phyloP scores from a whole-genome alignment of 2,888 invertebrate species.

The Elmis aenea region DNA sequence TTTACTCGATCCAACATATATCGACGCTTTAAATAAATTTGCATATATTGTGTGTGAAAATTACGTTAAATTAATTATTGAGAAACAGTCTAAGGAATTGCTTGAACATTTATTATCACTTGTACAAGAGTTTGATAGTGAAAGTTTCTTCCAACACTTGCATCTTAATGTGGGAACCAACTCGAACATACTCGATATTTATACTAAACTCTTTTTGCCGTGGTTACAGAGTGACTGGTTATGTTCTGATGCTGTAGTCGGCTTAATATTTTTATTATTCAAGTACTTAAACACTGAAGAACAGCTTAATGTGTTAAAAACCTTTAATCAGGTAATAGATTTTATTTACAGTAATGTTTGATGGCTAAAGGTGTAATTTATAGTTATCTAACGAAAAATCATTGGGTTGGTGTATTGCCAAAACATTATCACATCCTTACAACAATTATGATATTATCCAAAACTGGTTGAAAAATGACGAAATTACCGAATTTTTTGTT shows the following conservation, averaged over 20 bases:
- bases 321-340: slow-evolving; percentile 53
- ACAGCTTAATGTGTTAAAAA: slow-evolving; percentile 52
- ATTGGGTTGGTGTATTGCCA: slow-evolving; percentile 47
- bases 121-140: slow-evolving; percentile 54
- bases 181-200: slow-evolving; percentile 31
- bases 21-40: slow-evolving; percentile 46
- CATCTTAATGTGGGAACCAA: slow-evolving; percentile 26
- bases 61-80: slow-evolving; percentile 54
- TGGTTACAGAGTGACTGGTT: slow-evolving; percentile 53
- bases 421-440: slow-evolving; percentile 47
- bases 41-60: slow-evolving; percentile 49
- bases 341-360: slow-evolving; percentile 3
- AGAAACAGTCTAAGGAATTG: slow-evolving; percentile 47
- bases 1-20: slow-evolving; percentile 34
- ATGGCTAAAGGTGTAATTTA: slow-evolving; percentile 9
- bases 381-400: slow-evolving; percentile 28
- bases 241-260: slow-evolving; percentile 53
- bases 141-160: slow-evolving; percentile 49
- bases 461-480: slow-evolving; percentile 47
- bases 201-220: slow-evolving; percentile 28
- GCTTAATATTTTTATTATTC: slow-evolving; percentile 59
- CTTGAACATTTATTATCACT: slow-evolving; percentile 52
- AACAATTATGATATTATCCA: slow-evolving; percentile 41
- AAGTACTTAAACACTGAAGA: slow-evolving; percentile 52
- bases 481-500: slow-evolving; percentile 45